A percentile compares a stretch with the other conserved stretches of the same genome.
These are phyloP conservation scores for Ellobium chinense DNA, from an alignment of 2,888 invertebrate species.

Conservation along the genomic window DNA sequence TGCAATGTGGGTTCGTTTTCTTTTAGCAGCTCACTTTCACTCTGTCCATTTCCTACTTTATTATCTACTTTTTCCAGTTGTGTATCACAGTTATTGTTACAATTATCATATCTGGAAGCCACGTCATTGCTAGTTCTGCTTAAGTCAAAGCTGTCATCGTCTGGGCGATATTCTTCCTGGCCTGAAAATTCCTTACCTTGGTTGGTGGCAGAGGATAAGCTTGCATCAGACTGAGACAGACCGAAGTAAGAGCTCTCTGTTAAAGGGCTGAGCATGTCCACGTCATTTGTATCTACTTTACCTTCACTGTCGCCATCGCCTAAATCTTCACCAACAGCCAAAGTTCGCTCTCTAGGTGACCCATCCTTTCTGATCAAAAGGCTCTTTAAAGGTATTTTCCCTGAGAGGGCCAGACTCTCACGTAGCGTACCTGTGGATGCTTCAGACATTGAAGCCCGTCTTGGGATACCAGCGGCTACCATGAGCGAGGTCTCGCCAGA, in stretches of 20 bases:
- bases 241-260: conserved; percentile 20
- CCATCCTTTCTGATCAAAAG: not conserved
- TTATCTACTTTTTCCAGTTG: not conserved
- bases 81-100: not conserved
- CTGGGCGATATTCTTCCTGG: conserved; percentile 17
- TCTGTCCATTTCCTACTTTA: not conserved
- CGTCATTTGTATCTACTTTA: not conserved
- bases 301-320: not conserved
- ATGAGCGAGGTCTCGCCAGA: not conserved
- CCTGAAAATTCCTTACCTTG: conserved; percentile 33
- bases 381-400: not conserved
- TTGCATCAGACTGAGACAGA: conserved; percentile 18
- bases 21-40: not conserved
- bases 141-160: not conserved
- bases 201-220: conserved; percentile 19
- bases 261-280: not conserved
- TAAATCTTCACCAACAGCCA: not conserved
- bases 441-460: not conserved
- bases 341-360: not conserved
- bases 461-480: not conserved
- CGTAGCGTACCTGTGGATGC: too few species aligned
- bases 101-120: not conserved
- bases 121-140: not conserved
- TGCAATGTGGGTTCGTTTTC: not conserved
- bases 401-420: not conserved